A percentile compares a stretch with the other conserved stretches of the same genome.
Evolutionary conservation across 2,113 vertebrate genomes (phyloP).

Genomic region (Butorides virescens): DNA sequence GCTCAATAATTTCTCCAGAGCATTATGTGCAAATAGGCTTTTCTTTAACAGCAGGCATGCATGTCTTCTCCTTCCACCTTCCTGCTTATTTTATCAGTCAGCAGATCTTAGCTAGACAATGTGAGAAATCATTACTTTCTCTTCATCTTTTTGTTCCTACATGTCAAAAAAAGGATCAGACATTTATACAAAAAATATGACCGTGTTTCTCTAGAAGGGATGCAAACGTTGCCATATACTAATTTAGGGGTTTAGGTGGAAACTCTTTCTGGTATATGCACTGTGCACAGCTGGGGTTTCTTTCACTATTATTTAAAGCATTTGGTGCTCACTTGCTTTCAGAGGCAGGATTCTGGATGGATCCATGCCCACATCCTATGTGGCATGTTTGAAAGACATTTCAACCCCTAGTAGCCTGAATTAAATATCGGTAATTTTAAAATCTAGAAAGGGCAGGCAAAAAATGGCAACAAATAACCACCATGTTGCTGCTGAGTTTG

Average conservation of each 20-base stretch:
- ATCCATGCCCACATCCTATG: not conserved
- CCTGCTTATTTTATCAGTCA: constrained; percentile 45
- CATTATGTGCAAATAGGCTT: constrained; percentile 56
- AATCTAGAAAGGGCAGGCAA: not conserved
- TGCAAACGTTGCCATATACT: not conserved
- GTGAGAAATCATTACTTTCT: constrained; percentile 40
- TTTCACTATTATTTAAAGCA: not conserved
- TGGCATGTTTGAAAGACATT: not conserved
- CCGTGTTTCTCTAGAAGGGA: not conserved
- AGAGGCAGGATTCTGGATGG: not conserved
- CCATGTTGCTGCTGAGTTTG: not conserved
- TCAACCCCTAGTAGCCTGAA: not conserved
- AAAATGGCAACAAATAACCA: not conserved
- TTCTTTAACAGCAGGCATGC: constrained; percentile 62
- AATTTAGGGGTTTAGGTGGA: not conserved
- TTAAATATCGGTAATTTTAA: not conserved
- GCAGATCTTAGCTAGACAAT: constrained; percentile 19
- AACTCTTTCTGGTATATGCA: not conserved
- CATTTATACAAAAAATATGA: not conserved
- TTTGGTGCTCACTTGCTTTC: not conserved
- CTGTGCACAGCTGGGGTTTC: not conserved
- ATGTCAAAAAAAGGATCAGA: not conserved
- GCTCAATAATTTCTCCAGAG: constrained; percentile 49
- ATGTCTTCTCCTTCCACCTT: constrained; percentile 61
- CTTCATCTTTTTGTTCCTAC: not conserved